Percentiles rank a stretch among this genome's conserved stretches.
phyloP scores from a whole-genome alignment of 1,140 invertebrate genomes.

The Drosophila bifasciata region DNA sequence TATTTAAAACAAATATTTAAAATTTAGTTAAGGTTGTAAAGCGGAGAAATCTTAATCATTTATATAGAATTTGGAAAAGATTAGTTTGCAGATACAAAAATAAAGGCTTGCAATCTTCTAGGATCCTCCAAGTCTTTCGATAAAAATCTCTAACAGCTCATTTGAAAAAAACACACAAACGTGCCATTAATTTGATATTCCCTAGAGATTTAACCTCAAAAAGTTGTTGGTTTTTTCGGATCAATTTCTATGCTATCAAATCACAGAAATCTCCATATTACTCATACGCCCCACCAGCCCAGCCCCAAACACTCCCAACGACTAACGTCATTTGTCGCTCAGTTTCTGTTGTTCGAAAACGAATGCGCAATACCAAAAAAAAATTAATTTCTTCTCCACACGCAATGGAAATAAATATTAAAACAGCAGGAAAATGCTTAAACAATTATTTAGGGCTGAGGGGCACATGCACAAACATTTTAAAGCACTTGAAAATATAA shows the following conservation, averaged over 20 bases:
- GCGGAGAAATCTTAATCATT: neutral
- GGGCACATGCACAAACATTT: conserved; percentile 11
- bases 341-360: conserved; percentile 30
- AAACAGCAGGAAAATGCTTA: neutral
- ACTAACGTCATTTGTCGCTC: conserved; percentile 31
- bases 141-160: no score
- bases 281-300: conserved; percentile 42
- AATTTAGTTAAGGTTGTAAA: no score
- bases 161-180: no score
- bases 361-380: conserved; percentile 52
- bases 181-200: no score
- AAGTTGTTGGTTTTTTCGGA: neutral
- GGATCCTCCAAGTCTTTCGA: no score
- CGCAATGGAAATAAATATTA: conserved; percentile 27
- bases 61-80: no score
- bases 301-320: neutral
- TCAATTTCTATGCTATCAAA: conserved; percentile 16
- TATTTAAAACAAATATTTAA: neutral
- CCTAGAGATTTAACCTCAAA: neutral
- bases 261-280: conserved; percentile 46
- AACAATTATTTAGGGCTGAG: conserved; percentile 24
- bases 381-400: conserved; percentile 49
- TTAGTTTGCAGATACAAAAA: no score
- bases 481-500: conserved; percentile 44
- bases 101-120: no score